phyloP scores from a whole-genome alignment of 1,140 invertebrate species.

The Caenorhabditis latens region DNA sequence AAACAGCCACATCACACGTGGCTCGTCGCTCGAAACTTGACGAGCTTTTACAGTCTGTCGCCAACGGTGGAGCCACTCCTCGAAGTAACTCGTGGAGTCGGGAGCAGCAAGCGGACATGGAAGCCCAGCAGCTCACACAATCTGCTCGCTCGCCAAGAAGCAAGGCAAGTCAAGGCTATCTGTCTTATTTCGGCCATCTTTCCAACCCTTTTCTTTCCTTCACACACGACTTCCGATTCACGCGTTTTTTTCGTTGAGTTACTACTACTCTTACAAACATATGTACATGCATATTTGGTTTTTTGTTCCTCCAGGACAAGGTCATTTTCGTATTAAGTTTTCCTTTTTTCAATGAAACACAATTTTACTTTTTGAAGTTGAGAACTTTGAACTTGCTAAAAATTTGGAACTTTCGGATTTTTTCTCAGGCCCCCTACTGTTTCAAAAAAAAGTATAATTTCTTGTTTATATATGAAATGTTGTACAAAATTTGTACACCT shows the following conservation, averaged over 20 bases:
- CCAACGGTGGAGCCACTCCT: conserved; percentile 17
- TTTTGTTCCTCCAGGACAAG: not conserved
- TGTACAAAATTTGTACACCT: no score
- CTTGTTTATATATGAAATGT: no score
- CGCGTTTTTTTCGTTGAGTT: conserved; percentile 45
- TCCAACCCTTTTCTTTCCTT: not conserved
- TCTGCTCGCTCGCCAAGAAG: conserved; percentile 49
- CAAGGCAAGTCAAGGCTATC: conserved; percentile 53
- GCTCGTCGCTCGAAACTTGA: conserved; percentile 40
- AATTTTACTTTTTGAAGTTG: no score
- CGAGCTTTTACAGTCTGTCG: conserved; percentile 44
- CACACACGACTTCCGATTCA: conserved; percentile 46
- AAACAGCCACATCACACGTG: not conserved
- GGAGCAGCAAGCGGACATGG: conserved; percentile 50
- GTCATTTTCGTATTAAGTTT: not conserved
- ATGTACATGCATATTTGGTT: not conserved
- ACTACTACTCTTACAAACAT: conserved; percentile 25
- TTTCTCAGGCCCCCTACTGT: no score
- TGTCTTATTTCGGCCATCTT: conserved; percentile 39
- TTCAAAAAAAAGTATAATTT: no score
- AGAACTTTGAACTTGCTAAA: not conserved
- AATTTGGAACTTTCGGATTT: not conserved
- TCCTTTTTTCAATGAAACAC: not conserved
- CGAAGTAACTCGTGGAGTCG: conserved; percentile 50
- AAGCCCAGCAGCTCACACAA: conserved; percentile 43